Evolutionary conservation across 2,888 invertebrate genomes (phyloP), one percentile per base, ranked within the genome.

Genomic region (Caenorhabditis sulstoni): DNA sequence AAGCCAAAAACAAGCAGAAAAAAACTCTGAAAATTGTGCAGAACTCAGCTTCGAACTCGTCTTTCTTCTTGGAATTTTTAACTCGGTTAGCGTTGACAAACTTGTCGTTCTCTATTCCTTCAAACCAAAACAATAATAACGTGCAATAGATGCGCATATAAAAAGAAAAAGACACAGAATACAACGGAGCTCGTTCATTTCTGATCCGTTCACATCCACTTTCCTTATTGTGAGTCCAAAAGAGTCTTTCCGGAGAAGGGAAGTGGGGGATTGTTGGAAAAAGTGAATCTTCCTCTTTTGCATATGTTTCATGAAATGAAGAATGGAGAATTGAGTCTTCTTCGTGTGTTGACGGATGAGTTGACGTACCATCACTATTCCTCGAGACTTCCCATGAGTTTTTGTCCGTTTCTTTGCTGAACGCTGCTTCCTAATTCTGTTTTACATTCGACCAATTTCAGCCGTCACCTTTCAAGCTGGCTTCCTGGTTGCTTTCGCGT

Each of bases 401-500:
- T 55, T 57, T 41, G 64, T 47, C 55, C 44, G 55, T 55, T 7
- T 29, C 7, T 22, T 23, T 64, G 35, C 47, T 29, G 47, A 53
- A 70, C 35, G 29, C 29, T 35, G 44, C n/a, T 47, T 65, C 52
- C 29, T 29, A 41, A 53, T 39, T 45, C 8, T 39, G 22, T 64
- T 52, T 16, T 3, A 23, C 14, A 23, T 52, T 3, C 8, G n/a
- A 22, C 52, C 18, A 39, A 16, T 71, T 73, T 57, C 73, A 73
- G 73, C 50, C 16, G 23, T 23, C 47, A 49, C 11, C 55, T 53
- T 49, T 64, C 81, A 80, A 78, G 68, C 81, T 86, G 86, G 86
- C 86, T 55, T 86, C 86, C 65, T 86, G 86, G 86, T 76, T 86
- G 62, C 65, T 86, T 44, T 84, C 84, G 12, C 82, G 86, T 71